Base-by-base conservation (phyloP, 1,140 invertebrate species). In the Heliconius hewitsoni region DNA sequence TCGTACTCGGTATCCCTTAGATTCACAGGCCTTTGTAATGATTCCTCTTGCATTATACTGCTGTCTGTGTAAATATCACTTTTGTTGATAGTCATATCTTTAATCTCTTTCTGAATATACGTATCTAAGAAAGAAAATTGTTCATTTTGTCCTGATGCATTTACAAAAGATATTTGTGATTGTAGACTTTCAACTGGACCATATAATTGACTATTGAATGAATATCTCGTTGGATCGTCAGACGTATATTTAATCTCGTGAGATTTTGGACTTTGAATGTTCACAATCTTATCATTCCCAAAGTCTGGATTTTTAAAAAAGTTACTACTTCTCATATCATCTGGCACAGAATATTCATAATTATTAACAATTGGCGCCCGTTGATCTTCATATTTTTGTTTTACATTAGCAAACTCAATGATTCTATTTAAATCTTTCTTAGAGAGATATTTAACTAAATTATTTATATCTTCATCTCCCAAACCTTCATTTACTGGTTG, bases 391-490 rank as follows among this genome's bases (percentile, higher is more conserved):
- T 60, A 11, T 60, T 60, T 60, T 60, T 91, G 81, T 79, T 85
- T 90, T 57, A 86, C 88, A 11, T 81, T 79, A 46, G 91, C 88
- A 2, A 87, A 81, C 81, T 92, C 86, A 4, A 93, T 73, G 11
- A 94, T 87, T 74, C 90, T 92, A 87, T 92, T 88, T 70, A 94
- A 80, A 77, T 94, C 92, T 83, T 93, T 87, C 82, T 92, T 89
- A 8, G 92, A 90, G 50, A 94, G 82, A 81, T 91, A 83, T 86
- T 90, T 90, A 23, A 93, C 80, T 42, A 93, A 37, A 74, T 92
- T 94, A 75, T 85, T 82, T 30, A 93, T 86, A 39, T 93, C 92
- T 73, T 93, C 90, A 13, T 94, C 90, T 52, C 83, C 87, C 78
- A 92, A 86, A 39, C 89, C 88, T 30, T 90, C 87, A 50, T 85